Conservation (phyloP, 2,797 vertebrate genomes). For the Eulemur albifrons region DNA sequence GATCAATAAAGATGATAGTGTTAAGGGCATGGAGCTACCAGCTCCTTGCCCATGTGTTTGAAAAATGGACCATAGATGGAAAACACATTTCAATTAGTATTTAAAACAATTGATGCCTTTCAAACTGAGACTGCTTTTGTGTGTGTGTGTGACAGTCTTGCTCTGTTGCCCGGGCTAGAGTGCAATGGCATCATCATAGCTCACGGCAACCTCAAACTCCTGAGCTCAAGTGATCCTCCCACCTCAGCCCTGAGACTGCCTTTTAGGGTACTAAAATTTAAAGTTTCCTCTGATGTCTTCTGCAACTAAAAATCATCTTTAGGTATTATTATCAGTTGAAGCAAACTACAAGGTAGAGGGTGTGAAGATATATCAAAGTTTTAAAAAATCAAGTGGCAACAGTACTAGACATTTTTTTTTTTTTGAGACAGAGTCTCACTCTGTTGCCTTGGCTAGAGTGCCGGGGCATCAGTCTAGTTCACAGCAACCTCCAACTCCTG, state of each 20-base stretch:
- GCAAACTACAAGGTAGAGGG: background rate
- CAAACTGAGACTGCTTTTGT: background rate
- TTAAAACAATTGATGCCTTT: slow-evolving; percentile 3
- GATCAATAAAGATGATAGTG: background rate
- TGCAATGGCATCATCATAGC: background rate
- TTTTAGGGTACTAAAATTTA: slow-evolving; percentile 29
- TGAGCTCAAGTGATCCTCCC: background rate
- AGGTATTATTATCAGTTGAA: background rate
- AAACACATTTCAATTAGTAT: background rate
- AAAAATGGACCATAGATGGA: background rate
- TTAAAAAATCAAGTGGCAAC: background rate
- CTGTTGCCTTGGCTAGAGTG: too few species aligned
- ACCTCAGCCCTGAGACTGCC: background rate
- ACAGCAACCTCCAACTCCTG: too few species aligned
- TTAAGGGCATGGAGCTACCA: background rate
- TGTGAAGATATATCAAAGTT: background rate
- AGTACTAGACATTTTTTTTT: background rate
- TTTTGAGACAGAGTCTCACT: too few species aligned
- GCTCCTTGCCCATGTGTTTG: background rate
- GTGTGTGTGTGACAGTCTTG: background rate
- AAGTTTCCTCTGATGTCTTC: background rate
- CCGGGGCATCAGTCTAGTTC: too few species aligned
- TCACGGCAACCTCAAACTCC: background rate
- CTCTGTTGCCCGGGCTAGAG: background rate
- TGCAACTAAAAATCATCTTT: background rate